Evolutionary conservation across 2,113 vertebrate species (phyloP), one percentile per base, ranked within the genome.

Genomic region (Misgurnus anguillicaudatus): DNA sequence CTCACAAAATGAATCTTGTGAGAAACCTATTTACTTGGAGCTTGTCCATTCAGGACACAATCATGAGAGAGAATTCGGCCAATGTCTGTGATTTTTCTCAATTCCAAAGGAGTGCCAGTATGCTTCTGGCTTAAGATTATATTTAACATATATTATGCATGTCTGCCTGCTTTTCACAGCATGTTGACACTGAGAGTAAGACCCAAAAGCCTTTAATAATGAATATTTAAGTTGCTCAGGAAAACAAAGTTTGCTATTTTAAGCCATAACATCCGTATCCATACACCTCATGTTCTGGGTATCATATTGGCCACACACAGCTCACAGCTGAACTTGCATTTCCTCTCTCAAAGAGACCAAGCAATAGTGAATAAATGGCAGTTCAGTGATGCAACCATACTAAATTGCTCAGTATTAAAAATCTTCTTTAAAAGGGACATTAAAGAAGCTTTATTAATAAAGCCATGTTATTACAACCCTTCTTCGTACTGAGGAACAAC

Each of bases 71-170:
- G 38, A 74, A 45, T 4, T 2, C 9, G 14, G 55, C 41, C 19
- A 75, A 41, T 36, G 19, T 13, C 14, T 31, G 39, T 3, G 3
- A 53, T 60, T 38, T 64, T 8, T 4, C 24, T 17, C 70, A 57
- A 8, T n/a, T 47, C 24, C 24, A 48, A 74, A 71, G n/a, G 39
- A 61, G 6, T 16, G 41, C 21, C n/a, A 60, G 60, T 51, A n/a
- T n/a, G 45, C 47, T 69, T 13, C 67, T 24, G 60, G 38, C n/a
- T 63, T 9, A 45, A 64, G 77, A 71, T 64, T 65, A 55, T 61
- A 31, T n/a, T 42, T 17, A 8, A 61, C 53, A 62, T 82, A 48
- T 68, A 63, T 72, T 65, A 63, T 62, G 75, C 69, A 66, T 65
- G 57, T 61, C 61, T 74, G 38, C 53, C n/a, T 41, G n/a, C 7